phyloP scores from a whole-genome alignment of 2,797 vertebrate species.

The Acanthopagrus latus region DNA sequence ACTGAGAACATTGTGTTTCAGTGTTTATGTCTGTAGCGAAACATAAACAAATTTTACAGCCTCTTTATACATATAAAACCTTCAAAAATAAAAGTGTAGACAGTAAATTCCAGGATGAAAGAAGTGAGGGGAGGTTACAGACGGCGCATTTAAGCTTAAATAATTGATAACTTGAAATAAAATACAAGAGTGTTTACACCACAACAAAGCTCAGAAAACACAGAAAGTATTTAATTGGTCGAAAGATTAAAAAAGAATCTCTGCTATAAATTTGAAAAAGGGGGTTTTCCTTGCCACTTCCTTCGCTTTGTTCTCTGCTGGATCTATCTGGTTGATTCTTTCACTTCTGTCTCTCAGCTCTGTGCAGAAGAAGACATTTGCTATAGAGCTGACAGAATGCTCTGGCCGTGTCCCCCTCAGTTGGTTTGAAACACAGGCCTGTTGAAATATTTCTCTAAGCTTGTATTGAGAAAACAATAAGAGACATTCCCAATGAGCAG shows the following conservation, averaged over 20 bases:
- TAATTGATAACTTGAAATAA: constrained; percentile 47
- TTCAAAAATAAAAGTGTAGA: constrained; percentile 27
- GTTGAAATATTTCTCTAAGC: not conserved
- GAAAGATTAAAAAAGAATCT: constrained; percentile 40
- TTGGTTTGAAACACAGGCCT: not conserved
- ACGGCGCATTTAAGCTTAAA: constrained; percentile 18
- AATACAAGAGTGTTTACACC: constrained; percentile 40
- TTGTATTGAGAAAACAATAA: not conserved
- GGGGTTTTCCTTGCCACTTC: constrained; percentile 44
- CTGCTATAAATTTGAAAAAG: constrained; percentile 54
- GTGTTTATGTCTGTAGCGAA: constrained; percentile 15
- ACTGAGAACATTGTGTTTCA: constrained; percentile 9
- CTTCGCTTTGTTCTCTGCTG: constrained; percentile 58
- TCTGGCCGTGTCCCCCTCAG: not conserved
- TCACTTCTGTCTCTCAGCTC: constrained; percentile 22
- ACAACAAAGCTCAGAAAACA: constrained; percentile 65
- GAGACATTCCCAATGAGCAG: constrained; percentile 1
- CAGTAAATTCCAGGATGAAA: constrained; percentile 29
- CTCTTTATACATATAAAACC: constrained; percentile 18
- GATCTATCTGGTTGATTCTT: constrained; percentile 22
- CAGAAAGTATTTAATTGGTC: constrained; percentile 25
- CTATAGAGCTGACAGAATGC: not conserved
- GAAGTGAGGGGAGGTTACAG: constrained; percentile 27
- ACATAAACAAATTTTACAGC: constrained; percentile 29
- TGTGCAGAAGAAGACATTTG: constrained; percentile 25